Evolutionary conservation across 2,113 vertebrate genomes (phyloP).

Genomic region (Neogobius melanostomus): DNA sequence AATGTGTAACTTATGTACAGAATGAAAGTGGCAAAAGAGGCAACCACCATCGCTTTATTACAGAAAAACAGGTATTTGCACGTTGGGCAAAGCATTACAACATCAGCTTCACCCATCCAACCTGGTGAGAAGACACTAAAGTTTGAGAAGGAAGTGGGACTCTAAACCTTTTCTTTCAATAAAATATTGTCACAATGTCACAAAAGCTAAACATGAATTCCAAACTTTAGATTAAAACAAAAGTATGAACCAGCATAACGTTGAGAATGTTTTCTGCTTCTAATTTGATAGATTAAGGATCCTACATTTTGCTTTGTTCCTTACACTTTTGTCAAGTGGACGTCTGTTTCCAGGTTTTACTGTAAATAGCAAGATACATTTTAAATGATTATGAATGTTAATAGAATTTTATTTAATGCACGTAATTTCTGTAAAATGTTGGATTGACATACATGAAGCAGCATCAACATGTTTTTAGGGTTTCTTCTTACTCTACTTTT

Average conservation of each 20-base stretch:
- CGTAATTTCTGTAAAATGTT: slow-evolving; percentile 16
- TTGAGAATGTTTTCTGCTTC: background rate
- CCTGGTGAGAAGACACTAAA: slow-evolving; percentile 74
- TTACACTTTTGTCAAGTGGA: background rate
- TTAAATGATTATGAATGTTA: slow-evolving; percentile 63
- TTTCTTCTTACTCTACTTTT: background rate
- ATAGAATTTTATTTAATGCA: slow-evolving; percentile 55
- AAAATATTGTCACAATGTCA: background rate
- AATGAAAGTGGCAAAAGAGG: slow-evolving; percentile 87
- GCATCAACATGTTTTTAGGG: background rate
- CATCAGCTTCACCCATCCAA: slow-evolving; percentile 89
- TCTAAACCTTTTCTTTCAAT: background rate
- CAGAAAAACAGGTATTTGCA: slow-evolving; percentile 93
- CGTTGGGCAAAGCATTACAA: slow-evolving; percentile 93
- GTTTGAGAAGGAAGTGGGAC: background rate
- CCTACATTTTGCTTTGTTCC: background rate
- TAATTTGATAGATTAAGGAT: background rate
- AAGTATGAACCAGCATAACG: too few relatives aligned
- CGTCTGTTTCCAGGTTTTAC: background rate
- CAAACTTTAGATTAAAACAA: background rate
- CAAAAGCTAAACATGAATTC: slow-evolving; percentile 2
- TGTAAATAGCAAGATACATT: slow-evolving; percentile 43
- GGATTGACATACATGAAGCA: slow-evolving; percentile 20
- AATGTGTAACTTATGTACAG: slow-evolving; percentile 90
- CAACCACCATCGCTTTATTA: slow-evolving; percentile 97